Evolutionary conservation across 2,113 vertebrate species (phyloP), one percentile per base, ranked within the genome.

Genomic region (Eurystomus gularis): DNA sequence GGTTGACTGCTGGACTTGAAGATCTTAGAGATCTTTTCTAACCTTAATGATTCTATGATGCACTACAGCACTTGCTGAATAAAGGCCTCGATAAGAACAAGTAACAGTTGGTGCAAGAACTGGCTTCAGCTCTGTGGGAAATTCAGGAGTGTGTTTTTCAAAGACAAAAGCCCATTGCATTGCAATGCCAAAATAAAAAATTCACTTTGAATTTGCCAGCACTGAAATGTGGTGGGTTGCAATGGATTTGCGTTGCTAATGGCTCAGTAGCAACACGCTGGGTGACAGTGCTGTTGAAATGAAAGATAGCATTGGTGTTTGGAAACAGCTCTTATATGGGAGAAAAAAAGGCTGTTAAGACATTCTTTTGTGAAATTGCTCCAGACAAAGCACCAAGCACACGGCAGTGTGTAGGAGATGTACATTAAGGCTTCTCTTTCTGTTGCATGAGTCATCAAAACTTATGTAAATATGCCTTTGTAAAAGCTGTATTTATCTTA

Each of bases 391-490:
- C 66, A 21, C 58, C 31, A 49, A 91, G 76, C 18, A 15, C 57
- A 21, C 3, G 0, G 13, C 17, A 65, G 11, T n/a, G 68, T 46
- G 81, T 83, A 70, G 60, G 62, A 82, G 80, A 95, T 28, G 28
- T 55, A 17, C 37, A 23, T 82, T 73, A 88, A 90, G 44, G 25
- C 18, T 62, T 77, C 81, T 89, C 81, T 89, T 12, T 91, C 29
- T 94, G 40, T 65, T 88, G 23, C 28, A 28, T 88, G 91, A 96
- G 31, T 95, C 88, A 94, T 76, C 61, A 71, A 91, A 94, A 88
- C 28, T 78, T 86, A 84, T 10, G 76, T 70, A 88, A 94, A 96
- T 85, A 72, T 65, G 49, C 33, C 42, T 86, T 64, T 33, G 49
- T 81, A 83, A 79, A 52, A 60, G 57, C 16, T 42, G 20, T 72